Percentiles rank a stretch among this genome's conserved stretches.
Conservation (phyloP, 2,888 invertebrate genomes). For the Macrosoma leucophasiata region DNA sequence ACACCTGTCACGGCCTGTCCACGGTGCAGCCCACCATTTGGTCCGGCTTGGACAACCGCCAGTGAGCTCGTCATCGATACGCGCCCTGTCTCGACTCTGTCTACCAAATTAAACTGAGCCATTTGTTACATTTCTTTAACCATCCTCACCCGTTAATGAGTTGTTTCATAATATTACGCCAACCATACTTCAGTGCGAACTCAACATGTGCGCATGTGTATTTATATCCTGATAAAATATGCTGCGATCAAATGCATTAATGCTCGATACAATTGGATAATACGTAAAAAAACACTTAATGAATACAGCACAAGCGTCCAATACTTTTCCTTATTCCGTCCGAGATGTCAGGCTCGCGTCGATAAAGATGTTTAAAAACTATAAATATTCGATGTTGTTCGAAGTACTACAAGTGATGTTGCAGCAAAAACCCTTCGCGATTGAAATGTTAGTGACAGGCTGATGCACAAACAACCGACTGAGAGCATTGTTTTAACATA, state of each 20-base stretch:
- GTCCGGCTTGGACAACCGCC: constrained; percentile 64
- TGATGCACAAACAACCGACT: constrained; percentile 70
- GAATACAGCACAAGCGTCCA: constrained; percentile 41
- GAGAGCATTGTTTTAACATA: constrained; percentile 72
- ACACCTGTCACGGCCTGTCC: constrained; percentile 69
- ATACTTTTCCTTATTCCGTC: constrained; percentile 49
- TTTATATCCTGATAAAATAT: too few relatives aligned
- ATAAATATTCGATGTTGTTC: constrained; percentile 67
- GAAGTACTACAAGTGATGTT: constrained; percentile 51
- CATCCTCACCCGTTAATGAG: constrained; percentile 59
- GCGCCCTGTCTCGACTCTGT: constrained; percentile 64
- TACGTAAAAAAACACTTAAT: constrained; percentile 35
- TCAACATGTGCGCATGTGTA: too few relatives aligned
- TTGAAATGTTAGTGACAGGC: constrained; percentile 73
- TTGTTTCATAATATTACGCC: constrained; percentile 34
- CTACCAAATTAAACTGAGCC: constrained; percentile 73
- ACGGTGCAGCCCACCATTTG: constrained; percentile 68
- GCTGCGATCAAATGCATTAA: constrained; percentile 14
- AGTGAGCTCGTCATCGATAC: constrained; percentile 66
- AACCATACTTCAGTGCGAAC: too few relatives aligned
- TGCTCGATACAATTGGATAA: constrained; percentile 16
- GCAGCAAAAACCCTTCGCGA: constrained; percentile 62
- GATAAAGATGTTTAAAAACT: constrained; percentile 69
- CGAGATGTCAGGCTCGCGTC: constrained; percentile 62
- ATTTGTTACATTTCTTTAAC: constrained; percentile 69